Base-by-base conservation (phyloP, 2,113 vertebrate genomes). In the Eubucco bourcierii region DNA sequence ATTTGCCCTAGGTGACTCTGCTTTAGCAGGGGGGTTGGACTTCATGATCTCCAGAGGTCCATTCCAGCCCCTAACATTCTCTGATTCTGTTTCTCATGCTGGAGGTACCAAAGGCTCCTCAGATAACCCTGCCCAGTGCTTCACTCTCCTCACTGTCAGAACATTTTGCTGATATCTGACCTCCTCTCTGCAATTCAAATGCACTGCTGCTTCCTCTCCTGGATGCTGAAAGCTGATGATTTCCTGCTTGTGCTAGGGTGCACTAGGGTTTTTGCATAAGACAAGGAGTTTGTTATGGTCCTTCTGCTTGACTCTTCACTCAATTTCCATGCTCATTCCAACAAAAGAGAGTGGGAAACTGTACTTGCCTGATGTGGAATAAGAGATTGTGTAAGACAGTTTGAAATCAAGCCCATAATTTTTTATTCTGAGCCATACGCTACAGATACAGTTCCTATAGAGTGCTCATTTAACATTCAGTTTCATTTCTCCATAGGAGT, bases 391-490 rank as follows among this genome's bases (percentile, higher is more conserved):
- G 6, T 52, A 79, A 80, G 55, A 66, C 19, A 29, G 39, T 34
- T 24, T 72, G 72, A 93, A 91, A 84, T 70, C 71, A 86, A 90
- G 66, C 29, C 53, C 78, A 37, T 83, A 18, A 29, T 84, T 92
- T 90, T 96, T 88, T 87, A 81, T 92, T 84, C 46, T 33, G 79
- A 90, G 84, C 66, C 66, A 64, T 88, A 84, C 6, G 0, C 70
- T 86, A 88, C 27, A 88, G 39, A 88, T 44, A 84, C 53, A 65
- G 55, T 39, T 95, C 61, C 53, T 77, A 82, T 10, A 44, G n/a
- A 84, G 66, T 50, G 34, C 74, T 91, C 86, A 93, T 95, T 95
- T 87, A 93, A 65, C 80, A 92, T 93, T 81, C 74, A 71, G 66
- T 76, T 93, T 90, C 55, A 84, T 91, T 95, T 90, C 77, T 90